Conservation (phyloP, 64 coral and sea anemone genomes). For the Pocillopora damicornis region DNA sequence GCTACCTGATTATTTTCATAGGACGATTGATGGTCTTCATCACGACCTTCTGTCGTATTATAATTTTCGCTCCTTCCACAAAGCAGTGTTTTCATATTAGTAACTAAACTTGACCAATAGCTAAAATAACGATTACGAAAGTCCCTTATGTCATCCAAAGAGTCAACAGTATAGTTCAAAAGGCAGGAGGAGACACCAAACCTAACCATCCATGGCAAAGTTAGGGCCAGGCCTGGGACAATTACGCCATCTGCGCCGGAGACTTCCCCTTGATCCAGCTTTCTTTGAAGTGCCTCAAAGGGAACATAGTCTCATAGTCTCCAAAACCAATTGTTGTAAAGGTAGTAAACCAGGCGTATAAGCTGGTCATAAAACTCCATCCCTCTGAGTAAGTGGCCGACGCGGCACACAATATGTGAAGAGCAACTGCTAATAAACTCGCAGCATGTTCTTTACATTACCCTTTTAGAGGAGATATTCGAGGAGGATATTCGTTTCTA, state of each 20-base stretch:
- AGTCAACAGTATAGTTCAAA: slow-evolving; percentile 1
- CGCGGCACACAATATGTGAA: background rate
- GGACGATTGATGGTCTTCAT: no score
- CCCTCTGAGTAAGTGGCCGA: background rate
- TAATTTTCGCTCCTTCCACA: no score
- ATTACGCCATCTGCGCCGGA: background rate
- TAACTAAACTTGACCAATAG: background rate
- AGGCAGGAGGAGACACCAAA: background rate
- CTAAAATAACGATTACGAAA: background rate
- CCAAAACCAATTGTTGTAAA: slow-evolving; percentile 35
- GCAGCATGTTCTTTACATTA: background rate
- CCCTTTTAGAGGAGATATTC: no score
- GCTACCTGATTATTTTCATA: no score
- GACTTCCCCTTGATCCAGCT: background rate
- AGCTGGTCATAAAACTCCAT: background rate
- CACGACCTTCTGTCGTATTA: no score
- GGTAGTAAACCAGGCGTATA: slow-evolving; percentile 17
- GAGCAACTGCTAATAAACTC: background rate
- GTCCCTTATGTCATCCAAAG: background rate
- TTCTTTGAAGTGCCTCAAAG: background rate
- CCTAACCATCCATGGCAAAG: background rate
- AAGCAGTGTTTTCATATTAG: no score
- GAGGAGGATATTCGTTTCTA: no score
- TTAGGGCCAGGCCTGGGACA: background rate
- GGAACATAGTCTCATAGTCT: slow-evolving; percentile 2